phyloP scores from a whole-genome alignment of 2,797 vertebrate genomes.

The Acanthopagrus latus region DNA sequence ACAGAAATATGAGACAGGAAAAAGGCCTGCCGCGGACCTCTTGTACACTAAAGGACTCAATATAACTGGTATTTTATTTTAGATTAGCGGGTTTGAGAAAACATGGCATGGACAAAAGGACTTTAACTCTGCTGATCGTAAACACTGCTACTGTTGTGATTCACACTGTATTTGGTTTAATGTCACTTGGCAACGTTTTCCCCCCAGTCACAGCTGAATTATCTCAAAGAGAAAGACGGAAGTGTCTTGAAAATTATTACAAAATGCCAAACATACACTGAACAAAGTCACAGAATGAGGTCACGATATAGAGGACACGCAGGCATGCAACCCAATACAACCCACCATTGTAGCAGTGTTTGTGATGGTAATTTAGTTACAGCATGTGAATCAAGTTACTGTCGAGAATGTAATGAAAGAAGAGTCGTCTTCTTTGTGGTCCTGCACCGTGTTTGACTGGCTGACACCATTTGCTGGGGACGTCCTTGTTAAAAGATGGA shows the following conservation, averaged over 20 bases:
- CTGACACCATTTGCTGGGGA: background rate
- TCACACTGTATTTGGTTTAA: background rate
- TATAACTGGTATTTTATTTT: background rate
- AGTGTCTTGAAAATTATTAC: background rate
- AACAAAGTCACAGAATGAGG: background rate
- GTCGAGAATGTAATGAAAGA: constrained; percentile 24
- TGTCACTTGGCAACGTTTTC: background rate
- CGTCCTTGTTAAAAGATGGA: constrained; percentile 6
- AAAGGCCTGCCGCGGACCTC: background rate
- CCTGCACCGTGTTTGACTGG: background rate
- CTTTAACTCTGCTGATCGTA: background rate
- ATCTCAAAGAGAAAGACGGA: background rate
- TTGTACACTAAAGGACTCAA: background rate
- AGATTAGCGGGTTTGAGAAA: background rate
- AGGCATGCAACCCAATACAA: background rate
- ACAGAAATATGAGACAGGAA: constrained; percentile 25
- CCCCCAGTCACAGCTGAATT: background rate
- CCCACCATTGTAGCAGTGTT: constrained; percentile 11
- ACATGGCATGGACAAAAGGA: background rate
- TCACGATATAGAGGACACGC: background rate
- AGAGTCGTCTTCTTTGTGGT: background rate
- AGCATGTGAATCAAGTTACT: constrained; percentile 41
- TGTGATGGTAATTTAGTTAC: constrained; percentile 11
- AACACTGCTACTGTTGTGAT: constrained; percentile 4
- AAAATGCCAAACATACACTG: background rate